Conservation (phyloP, 2,113 vertebrate genomes). For the Aphyosemion australe region DNA sequence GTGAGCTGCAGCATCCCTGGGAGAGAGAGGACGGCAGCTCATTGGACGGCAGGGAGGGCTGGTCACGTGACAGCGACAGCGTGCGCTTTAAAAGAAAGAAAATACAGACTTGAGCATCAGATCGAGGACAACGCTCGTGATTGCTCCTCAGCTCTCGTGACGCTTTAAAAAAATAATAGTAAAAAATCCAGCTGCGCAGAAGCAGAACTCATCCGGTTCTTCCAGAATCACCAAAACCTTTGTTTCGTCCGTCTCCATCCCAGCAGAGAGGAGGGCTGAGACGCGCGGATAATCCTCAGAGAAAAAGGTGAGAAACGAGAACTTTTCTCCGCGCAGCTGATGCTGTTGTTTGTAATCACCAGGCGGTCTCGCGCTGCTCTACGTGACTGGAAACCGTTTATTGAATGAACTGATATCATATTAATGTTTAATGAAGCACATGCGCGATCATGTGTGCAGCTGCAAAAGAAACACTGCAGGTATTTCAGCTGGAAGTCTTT, state of each 20-base stretch:
- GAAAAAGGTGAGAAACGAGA: constrained; percentile 51
- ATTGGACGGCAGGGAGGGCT: constrained; percentile 35
- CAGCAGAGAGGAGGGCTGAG: background rate
- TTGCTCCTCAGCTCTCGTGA: background rate
- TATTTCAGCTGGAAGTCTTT: too few species aligned
- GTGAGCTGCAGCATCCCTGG: constrained; percentile 22
- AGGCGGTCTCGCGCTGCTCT: constrained; percentile 2
- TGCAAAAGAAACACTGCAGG: too few species aligned
- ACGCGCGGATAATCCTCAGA: background rate
- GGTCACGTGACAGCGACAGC: constrained; percentile 65
- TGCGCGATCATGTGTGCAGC: background rate
- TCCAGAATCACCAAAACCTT: background rate
- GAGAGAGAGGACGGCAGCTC: constrained; percentile 22
- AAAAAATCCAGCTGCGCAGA: background rate
- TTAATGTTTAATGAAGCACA: background rate
- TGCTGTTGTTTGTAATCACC: background rate
- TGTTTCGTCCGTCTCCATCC: background rate
- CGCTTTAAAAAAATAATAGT: too few species aligned
- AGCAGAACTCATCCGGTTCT: background rate
- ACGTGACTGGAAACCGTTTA: background rate
- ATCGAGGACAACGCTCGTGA: constrained; percentile 3
- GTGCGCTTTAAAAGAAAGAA: constrained; percentile 53
- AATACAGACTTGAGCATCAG: constrained; percentile 45
- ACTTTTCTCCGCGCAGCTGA: constrained; percentile 39
- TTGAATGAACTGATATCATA: background rate